Base-by-base conservation (phyloP, 2,888 invertebrate species). In the Coremacera marginata region DNA sequence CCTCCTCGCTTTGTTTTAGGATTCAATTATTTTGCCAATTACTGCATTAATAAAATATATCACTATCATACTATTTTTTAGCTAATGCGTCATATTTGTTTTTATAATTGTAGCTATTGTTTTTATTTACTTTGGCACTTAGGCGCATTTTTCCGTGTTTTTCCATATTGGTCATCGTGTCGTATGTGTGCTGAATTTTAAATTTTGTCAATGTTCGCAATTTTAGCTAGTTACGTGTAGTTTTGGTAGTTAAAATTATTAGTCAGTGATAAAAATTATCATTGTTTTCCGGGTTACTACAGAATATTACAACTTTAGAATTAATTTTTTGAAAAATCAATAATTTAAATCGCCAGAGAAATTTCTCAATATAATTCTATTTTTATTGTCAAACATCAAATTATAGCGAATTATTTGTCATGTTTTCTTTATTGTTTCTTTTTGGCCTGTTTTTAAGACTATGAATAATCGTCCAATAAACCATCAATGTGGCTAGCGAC, bases 211-310 rank as follows among this genome's bases (percentile, higher is more conserved):
- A 22, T 22, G 60, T 16, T 60, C 14, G 9, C 27, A 7, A 27
- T 25, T 25, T 25, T 8, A 27, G 16, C 14, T 60, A 27, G 16
- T 4, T 60, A 14, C 5, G 27, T 27, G 7, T 14, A 67, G n/a
- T 67, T 67, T 67, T 37, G 63, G 25, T 49, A 49, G n/a, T 49
- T 51, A 3, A 8, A 68, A 68, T 51, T 27, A 51, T 9, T 68
- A 14, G n/a, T 51, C 14, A 8, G 11, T 44, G 11, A 2, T 11
- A 1, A 44, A 44, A 44, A 11, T 11, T 44, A 11, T 11, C 44
- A 44, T 44, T 14, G 44, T 14, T 44, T 44, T 44, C 44, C 44
- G 44, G 44, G 14, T 11, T 44, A 11, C 14, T 44, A 14, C 14
- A 44, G 44, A 44, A 44, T 44, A 37, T 7, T 44, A 44, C 1